Conservation (phyloP, 2,888 invertebrate species). For the Antheraea yamamai region DNA sequence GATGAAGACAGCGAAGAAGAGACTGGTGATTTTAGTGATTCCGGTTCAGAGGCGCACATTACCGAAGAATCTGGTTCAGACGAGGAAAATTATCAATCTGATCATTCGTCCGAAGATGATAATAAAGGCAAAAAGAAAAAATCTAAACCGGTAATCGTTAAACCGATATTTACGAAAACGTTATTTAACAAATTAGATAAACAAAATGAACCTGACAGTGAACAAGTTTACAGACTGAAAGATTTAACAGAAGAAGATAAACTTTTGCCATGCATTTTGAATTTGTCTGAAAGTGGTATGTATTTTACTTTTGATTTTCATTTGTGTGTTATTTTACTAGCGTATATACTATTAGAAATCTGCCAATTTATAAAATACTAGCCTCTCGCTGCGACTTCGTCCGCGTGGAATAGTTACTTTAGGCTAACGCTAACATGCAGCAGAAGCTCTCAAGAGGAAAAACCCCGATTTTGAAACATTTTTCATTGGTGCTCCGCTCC, state of each 20-base stretch:
- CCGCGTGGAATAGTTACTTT: too few relatives aligned
- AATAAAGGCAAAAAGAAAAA: conserved; percentile 38
- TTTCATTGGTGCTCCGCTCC: too few relatives aligned
- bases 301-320: conserved; percentile 25
- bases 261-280: conserved; percentile 66
- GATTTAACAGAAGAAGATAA: conserved; percentile 75
- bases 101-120: conserved; percentile 54
- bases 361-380: background rate
- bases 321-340: background rate
- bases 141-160: conserved; percentile 33
- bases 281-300: conserved; percentile 79
- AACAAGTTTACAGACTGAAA: conserved; percentile 41
- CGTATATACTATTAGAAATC: background rate
- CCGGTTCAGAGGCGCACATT: conserved; percentile 76
- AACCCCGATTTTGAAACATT: too few relatives aligned
- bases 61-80: conserved; percentile 62
- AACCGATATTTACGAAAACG: conserved; percentile 54
- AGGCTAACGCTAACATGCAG: too few relatives aligned
- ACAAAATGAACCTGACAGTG: conserved; percentile 46
- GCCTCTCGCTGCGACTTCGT: too few relatives aligned
- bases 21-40: conserved; percentile 72
- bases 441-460: too few relatives aligned
- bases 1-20: conserved; percentile 67
- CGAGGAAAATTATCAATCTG: conserved; percentile 47
- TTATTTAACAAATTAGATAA: conserved; percentile 58